phyloP scores from a whole-genome alignment of 1,140 invertebrate species.

The Temnothorax longispinosus region DNA sequence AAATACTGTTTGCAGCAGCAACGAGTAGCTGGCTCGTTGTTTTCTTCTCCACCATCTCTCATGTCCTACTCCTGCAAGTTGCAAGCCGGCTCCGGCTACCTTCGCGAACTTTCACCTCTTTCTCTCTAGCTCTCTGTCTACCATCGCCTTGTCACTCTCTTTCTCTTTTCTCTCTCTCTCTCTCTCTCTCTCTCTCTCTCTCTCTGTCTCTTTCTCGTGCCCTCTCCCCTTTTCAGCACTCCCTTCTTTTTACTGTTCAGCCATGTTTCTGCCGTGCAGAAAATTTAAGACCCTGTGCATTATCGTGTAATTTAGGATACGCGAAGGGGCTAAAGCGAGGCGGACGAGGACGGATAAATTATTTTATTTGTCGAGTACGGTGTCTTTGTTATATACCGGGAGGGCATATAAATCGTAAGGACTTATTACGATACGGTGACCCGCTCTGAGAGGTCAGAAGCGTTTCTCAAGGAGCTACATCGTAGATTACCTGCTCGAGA shows the following conservation, averaged over 20 bases:
- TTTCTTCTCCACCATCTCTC: conserved; percentile 58
- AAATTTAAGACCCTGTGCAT: conserved; percentile 62
- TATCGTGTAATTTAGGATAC: conserved; percentile 66
- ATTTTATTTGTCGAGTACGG: conserved; percentile 61
- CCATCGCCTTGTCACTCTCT: conserved; percentile 35
- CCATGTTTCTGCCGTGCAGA: conserved; percentile 51
- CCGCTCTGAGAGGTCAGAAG: conserved; percentile 14
- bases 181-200: neutral
- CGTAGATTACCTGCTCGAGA: conserved; percentile 35
- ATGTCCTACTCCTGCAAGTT: conserved; percentile 54
- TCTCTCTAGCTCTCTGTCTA: conserved; percentile 26
- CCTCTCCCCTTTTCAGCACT: conserved; percentile 15
- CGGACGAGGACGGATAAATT: conserved; percentile 57
- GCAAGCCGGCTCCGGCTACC: conserved; percentile 36
- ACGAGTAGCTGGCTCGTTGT: conserved; percentile 49
- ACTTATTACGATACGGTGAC: conserved; percentile 57
- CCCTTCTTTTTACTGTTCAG: conserved; percentile 53
- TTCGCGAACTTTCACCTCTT: conserved; percentile 60
- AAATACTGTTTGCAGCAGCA: conserved; percentile 57
- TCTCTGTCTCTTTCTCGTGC: neutral
- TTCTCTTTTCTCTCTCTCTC: neutral
- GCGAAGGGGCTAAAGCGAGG: conserved; percentile 30
- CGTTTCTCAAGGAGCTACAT: conserved; percentile 25
- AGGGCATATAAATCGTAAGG: conserved; percentile 48
- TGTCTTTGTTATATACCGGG: conserved; percentile 28